Percentiles rank a stretch among this genome's conserved stretches.
Evolutionary conservation across 1,140 invertebrate genomes (phyloP).

Genomic region (Papilio dardanus): DNA sequence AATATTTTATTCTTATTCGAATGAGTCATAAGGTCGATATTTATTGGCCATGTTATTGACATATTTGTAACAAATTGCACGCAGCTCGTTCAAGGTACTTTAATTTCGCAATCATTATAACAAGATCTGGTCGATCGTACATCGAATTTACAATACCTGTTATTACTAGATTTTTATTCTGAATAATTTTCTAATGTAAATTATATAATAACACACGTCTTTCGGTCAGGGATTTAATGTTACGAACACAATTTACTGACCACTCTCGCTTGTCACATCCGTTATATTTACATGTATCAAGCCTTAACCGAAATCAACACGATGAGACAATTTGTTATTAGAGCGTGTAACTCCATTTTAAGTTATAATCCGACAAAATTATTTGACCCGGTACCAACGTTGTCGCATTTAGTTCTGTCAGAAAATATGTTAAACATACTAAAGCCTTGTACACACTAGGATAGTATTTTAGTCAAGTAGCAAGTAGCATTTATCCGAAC

Average conservation of each 20-base stretch:
- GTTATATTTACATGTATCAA: slow-evolving; percentile 27
- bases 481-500: too few species aligned
- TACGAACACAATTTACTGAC: slow-evolving; percentile 27
- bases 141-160: slow-evolving; percentile 35
- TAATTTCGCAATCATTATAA: slow-evolving; percentile 30
- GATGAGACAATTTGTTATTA: slow-evolving; percentile 30
- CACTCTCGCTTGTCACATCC: slow-evolving; percentile 34
- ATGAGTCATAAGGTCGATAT: slow-evolving; percentile 34
- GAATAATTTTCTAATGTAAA: slow-evolving; percentile 33
- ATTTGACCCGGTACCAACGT: not conserved
- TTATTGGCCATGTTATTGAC: slow-evolving; percentile 36
- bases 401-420: not conserved
- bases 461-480: too few species aligned
- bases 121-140: slow-evolving; percentile 22
- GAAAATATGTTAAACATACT: too few species aligned
- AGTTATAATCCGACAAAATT: not conserved
- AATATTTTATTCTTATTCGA: slow-evolving; percentile 28
- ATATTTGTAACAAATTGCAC: slow-evolving; percentile 37
- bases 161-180: slow-evolving; percentile 27
- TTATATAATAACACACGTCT: slow-evolving; percentile 28
- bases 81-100: slow-evolving; percentile 32
- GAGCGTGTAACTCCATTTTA: slow-evolving; percentile 36
- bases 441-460: too few species aligned
- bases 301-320: slow-evolving; percentile 30
- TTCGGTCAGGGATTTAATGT: slow-evolving; percentile 19